Base-by-base conservation (phyloP, 2,113 vertebrate species). In the Dasyornis broadbenti region DNA sequence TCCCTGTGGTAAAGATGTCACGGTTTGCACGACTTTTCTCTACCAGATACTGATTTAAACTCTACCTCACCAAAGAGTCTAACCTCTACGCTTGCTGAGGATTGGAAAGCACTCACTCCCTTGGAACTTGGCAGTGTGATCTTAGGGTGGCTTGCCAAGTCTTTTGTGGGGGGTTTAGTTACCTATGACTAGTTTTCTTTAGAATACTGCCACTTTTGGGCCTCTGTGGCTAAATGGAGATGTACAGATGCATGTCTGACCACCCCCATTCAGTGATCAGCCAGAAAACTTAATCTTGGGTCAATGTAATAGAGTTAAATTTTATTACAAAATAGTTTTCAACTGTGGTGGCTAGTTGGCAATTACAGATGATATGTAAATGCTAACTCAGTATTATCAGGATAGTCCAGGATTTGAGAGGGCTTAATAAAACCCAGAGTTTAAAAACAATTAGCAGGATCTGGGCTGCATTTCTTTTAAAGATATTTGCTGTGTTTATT, bases 101-200 rank as follows among this genome's bases (percentile, higher is more conserved):
- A 50, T 33, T 88, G 69, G 79, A 89, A 96, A 75, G 47, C 40
- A 57, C 42, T 86, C 18, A 69, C 28, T 31, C 27, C 53, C 30
- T 83, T 69, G 86, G 39, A 90, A 91, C 89, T 92, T 82, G 88
- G 80, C 82, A 92, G 44, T 9, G 19, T 65, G 92, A 83, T 87
- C 73, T 81, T 79, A 37, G 84, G 63, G 59, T 35, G 20, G 28
- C 79, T 73, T 92, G 75, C 56, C 96, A 89, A 92, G 77, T 71
- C 94, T 95, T 91, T 94, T 94, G 84, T 96, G 60, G 66, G 8
- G 44, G 63, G 59, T 90, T 82, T 59, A 90, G 92, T 96, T 83
- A 94, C 86, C 79, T 57, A 75, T 95, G 73, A 76, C 47, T 95
- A 89, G 77, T 89, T 95, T 86, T 91, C 72, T 97, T 96, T 96